Evolutionary conservation across 2,888 invertebrate genomes (phyloP).

Genomic region (Leuctra nigra): DNA sequence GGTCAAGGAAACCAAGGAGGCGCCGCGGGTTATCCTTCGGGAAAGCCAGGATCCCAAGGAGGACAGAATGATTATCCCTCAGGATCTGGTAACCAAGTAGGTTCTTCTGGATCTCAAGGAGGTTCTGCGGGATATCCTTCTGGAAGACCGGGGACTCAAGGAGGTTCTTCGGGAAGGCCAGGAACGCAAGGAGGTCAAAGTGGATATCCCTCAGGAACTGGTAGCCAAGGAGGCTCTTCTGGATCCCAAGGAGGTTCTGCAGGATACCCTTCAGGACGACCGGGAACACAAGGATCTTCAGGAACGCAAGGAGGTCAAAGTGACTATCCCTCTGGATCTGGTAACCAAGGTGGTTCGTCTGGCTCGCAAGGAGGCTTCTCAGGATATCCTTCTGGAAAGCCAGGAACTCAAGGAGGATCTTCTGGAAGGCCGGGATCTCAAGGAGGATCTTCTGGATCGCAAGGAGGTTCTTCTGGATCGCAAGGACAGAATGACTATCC

Average conservation of each 20-base stretch:
- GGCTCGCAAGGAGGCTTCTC: slow-evolving; percentile 26
- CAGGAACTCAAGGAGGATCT: slow-evolving; percentile 10
- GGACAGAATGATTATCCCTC: no score
- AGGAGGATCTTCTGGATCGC: slow-evolving; percentile 27
- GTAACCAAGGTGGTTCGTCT: slow-evolving; percentile 12
- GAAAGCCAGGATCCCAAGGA: neutral
- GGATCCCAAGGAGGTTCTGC: slow-evolving; percentile 30
- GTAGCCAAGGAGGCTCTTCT: slow-evolving; percentile 12
- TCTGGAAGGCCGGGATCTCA: slow-evolving; percentile 31
- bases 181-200: slow-evolving; percentile 28
- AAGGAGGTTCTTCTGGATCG: slow-evolving; percentile 29
- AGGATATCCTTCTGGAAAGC: slow-evolving; percentile 22
- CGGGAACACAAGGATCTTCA: slow-evolving; percentile 33
- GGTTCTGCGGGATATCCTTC: neutral
- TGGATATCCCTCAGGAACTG: slow-evolving; percentile 26
- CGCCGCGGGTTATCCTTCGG: neutral
- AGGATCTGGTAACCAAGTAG: neutral
- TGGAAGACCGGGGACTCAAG: slow-evolving; percentile 24
- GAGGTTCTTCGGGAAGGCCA: slow-evolving; percentile 24
- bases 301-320: slow-evolving; percentile 10
- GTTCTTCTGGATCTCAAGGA: neutral
- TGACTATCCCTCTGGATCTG: slow-evolving; percentile 23
- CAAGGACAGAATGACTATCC: slow-evolving; percentile 20
- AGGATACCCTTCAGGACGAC: slow-evolving; percentile 30
- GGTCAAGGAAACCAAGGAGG: neutral